Evolutionary conservation across 2,797 vertebrate species (phyloP).

Genomic region (Scarus forsteni): DNA sequence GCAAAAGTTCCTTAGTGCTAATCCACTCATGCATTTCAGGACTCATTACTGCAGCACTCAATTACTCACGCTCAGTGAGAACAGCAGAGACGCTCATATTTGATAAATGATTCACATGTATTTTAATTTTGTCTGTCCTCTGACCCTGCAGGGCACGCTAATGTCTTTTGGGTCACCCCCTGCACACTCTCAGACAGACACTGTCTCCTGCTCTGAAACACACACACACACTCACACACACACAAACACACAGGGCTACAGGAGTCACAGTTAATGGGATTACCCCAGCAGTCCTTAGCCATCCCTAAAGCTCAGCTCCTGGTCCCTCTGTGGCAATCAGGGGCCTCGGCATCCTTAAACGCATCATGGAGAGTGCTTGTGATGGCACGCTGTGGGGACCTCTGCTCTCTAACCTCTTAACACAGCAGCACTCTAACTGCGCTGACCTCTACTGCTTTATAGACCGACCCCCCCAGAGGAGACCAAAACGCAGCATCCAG

Average conservation of each 20-base stretch:
- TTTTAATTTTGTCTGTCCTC: constrained; percentile 77
- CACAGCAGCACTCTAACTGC: constrained; percentile 83
- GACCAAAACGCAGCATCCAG: constrained; percentile 70
- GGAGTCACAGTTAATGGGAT: constrained; percentile 89
- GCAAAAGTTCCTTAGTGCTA: too few relatives aligned
- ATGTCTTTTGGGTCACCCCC: constrained; percentile 75
- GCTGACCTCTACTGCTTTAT: constrained; percentile 81
- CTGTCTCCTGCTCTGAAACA: constrained; percentile 24
- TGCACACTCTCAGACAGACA: constrained; percentile 48
- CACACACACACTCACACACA: constrained; percentile 42
- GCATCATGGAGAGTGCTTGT: constrained; percentile 82
- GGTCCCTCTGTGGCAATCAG: constrained; percentile 83
- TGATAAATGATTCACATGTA: constrained; percentile 74
- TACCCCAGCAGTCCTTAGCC: constrained; percentile 82
- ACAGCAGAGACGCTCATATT: constrained; percentile 67
- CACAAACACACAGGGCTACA: constrained; percentile 59
- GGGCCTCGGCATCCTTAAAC: constrained; percentile 76
- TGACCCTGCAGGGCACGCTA: constrained; percentile 75
- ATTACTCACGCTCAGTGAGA: constrained; percentile 61
- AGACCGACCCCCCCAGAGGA: constrained; percentile 79
- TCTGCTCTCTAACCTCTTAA: constrained; percentile 83
- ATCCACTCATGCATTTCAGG: too few relatives aligned
- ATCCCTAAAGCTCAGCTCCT: constrained; percentile 78
- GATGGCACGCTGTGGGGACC: constrained; percentile 78
- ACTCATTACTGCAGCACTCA: not conserved